Evolutionary conservation across 2,797 vertebrate species (phyloP), one percentile per base, ranked within the genome.

Genomic region (Centropyge bicolor): DNA sequence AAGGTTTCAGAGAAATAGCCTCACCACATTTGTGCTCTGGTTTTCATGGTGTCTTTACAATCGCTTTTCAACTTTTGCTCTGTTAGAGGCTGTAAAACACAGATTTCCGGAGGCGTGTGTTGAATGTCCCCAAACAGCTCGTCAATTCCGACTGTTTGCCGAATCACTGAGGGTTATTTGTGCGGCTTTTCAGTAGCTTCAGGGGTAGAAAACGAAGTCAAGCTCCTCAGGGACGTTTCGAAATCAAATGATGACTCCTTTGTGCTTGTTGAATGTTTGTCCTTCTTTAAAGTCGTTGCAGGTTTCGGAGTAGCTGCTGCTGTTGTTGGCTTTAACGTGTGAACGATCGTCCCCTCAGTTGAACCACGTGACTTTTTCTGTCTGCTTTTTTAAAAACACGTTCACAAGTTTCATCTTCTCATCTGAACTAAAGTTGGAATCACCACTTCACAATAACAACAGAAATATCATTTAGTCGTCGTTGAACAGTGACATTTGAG

Each of bases 1-100:
- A 73, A 70, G 43, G 48, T 35, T 72, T 65, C 20, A 12, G 36
- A 16, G 48, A 54, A 66, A 74, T 57, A 55, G 71, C 27, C 27
- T 49, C 14, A 8, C 17, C 17, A 31, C 12, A 17, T 70, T 52
- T 41, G 31, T 69, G 16, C 36, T 57, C 43, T 36, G 38, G 9
- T 31, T 67, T 56, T 63, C 56, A 55, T 11, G 24, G 35, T 38
- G 41, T 2, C 0, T 13, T 63, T 22, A 36, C 27, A 46, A 51
- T 70, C 41, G 38, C 27, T 27, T 1, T 56, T 61, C 64, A 48
- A 8, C 31, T 11, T 12, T 40, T 51, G 10, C 35, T 55, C 43
- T 22, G 22, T 31, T 12, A 17, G 22, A 51, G 41, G 20, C 17
- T 36, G 5, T 24, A 22, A 40, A 75, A 40, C 7, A 3, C 2